Evolutionary conservation across 2,797 vertebrate genomes (phyloP), one percentile per base, ranked within the genome.

Genomic region (Anguilla pacifica): DNA sequence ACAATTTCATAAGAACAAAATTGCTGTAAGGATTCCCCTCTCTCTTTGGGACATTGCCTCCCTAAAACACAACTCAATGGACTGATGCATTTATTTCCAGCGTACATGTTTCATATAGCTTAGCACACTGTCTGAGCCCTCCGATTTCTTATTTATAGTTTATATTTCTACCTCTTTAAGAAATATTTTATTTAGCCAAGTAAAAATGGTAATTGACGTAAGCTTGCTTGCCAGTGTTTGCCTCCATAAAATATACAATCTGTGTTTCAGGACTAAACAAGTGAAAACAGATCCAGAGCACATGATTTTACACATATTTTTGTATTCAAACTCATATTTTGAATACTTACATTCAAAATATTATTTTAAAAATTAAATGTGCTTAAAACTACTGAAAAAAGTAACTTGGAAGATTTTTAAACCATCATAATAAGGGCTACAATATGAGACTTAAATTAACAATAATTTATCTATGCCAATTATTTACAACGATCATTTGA

Each of bases 1-100:
- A 43, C 64, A 87, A 35, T 74, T 72, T 72, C 59, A 82, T 49
- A 72, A 46, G 10, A 49, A 64, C 13, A 85, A 28, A 85, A 39
- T 35, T 4, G 9, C 46, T 25, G 39, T 81, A 49, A 25, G 77
- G n/a, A 49, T 43, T 43, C 15, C 43, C n/a, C 81, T 83, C 83
- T 84, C 82, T 28, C n/a, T n/a, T 6, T 17, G 51, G 6, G 83
- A 57, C n/a, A 31, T 57, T 57, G n/a, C 51, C 83, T 84, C 1
- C 74, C 17, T 17, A 79, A 19, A 19, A 79, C 74, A 79, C 74
- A 79, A 46, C 74, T 35, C 51, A 19, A 17, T 35, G n/a, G 15
- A 13, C n/a, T 6, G 83, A 84, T 17, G 28, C 83, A 57, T 31
- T 84, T 31, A 35, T 28, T 28, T 57, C 51, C 22, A 84, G 49